Evolutionary conservation across 1,140 invertebrate species (phyloP).

Genomic region (Thaumatotibia leucotreta): DNA sequence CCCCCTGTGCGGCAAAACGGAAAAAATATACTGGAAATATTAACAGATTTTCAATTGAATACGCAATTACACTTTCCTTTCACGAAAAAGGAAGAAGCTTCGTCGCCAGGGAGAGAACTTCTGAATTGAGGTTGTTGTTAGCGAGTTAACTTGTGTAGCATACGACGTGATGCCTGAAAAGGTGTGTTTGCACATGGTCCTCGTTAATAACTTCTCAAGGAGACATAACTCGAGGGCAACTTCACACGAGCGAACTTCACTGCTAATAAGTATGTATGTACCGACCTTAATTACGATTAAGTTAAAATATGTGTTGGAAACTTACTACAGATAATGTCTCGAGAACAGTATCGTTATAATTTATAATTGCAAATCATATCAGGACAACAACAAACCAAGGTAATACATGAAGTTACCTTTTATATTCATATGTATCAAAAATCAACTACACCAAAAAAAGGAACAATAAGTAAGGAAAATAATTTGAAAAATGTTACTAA

Average conservation of each 20-base stretch:
- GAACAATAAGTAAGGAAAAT: not conserved
- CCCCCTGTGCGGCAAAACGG: not conserved
- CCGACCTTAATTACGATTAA: not conserved
- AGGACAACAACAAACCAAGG: too few species aligned
- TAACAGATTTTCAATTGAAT: not conserved
- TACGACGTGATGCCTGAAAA: not conserved
- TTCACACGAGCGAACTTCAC: not conserved
- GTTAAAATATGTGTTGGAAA: not conserved
- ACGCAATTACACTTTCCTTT: not conserved
- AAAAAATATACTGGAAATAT: not conserved
- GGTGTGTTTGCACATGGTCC: not conserved
- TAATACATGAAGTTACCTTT: too few species aligned
- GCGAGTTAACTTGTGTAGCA: not conserved
- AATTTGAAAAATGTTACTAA: not conserved
- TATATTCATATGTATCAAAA: too few species aligned
- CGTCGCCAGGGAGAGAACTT: not conserved
- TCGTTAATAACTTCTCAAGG: not conserved
- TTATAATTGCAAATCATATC: too few species aligned
- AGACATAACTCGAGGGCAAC: not conserved
- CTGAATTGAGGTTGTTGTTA: not conserved
- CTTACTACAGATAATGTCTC: too few species aligned
- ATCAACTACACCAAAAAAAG: too few species aligned
- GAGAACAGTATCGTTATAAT: too few species aligned
- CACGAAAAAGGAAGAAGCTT: not conserved
- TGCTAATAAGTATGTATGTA: not conserved